A percentile compares a stretch with the other conserved stretches of the same genome.
Evolutionary conservation across 2,113 vertebrate genomes (phyloP).

Genomic region (Chionodraco myersi): DNA sequence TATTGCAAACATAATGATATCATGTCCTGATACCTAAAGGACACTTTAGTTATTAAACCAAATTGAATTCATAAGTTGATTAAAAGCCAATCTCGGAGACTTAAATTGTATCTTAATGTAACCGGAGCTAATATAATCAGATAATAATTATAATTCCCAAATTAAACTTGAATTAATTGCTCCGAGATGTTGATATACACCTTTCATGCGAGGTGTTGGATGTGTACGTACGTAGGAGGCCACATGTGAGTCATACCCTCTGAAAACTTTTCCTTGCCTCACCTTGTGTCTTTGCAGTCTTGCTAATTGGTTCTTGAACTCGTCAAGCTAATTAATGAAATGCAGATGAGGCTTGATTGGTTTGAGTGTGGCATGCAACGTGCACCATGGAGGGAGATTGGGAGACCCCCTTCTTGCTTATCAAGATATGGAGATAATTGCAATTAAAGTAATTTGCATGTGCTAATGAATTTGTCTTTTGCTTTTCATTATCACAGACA

Average conservation of each 20-base stretch:
- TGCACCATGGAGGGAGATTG: slow-evolving; percentile 65
- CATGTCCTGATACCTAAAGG: neutral
- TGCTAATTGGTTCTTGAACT: slow-evolving; percentile 79
- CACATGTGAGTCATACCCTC: slow-evolving; percentile 6
- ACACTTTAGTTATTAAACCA: neutral
- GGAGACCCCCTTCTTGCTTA: slow-evolving; percentile 66
- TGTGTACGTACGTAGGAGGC: neutral
- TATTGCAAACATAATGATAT: too few species aligned
- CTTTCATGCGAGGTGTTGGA: neutral
- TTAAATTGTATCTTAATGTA: neutral
- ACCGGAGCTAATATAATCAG: neutral
- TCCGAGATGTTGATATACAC: neutral
- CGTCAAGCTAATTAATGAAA: slow-evolving; percentile 78
- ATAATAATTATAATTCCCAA: neutral
- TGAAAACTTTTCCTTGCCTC: slow-evolving; percentile 22
- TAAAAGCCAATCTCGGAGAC: neutral
- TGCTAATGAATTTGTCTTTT: slow-evolving; percentile 78
- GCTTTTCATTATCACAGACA: slow-evolving; percentile 66
- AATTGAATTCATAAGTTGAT: neutral
- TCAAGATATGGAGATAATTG: slow-evolving; percentile 81
- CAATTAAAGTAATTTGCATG: slow-evolving; percentile 82
- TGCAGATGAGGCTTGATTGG: slow-evolving; percentile 79
- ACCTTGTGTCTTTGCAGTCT: slow-evolving; percentile 12
- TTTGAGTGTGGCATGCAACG: slow-evolving; percentile 71
- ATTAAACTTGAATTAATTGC: neutral